A percentile compares a stretch with the other conserved stretches of the same genome.
phyloP scores from a whole-genome alignment of 2,113 vertebrate genomes.

The Etheostoma cragini region DNA sequence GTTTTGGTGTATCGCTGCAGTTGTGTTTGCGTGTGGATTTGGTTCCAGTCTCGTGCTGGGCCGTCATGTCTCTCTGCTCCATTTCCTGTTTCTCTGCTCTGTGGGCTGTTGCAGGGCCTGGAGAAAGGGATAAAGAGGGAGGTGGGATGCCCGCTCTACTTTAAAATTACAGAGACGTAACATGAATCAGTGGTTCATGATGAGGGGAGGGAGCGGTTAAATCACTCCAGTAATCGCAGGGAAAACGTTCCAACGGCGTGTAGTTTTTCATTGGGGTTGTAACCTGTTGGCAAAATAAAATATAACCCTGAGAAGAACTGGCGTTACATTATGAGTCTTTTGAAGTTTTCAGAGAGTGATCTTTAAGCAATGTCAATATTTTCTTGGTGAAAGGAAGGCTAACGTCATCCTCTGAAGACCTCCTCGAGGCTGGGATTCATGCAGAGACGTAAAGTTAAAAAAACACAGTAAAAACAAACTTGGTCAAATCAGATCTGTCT shows the following conservation, averaged over 20 bases:
- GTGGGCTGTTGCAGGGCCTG: conserved; percentile 47
- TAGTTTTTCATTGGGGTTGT: not conserved
- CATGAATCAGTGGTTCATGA: conserved; percentile 41
- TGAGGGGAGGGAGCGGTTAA: conserved; percentile 26
- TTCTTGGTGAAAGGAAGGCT: conserved; percentile 6
- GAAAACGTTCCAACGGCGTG: not conserved
- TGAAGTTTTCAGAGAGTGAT: conserved; percentile 8
- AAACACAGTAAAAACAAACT: not conserved
- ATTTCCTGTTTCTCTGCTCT: conserved; percentile 66
- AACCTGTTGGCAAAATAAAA: conserved; percentile 38
- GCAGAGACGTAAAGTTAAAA: not conserved
- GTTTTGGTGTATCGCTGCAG: conserved; percentile 41
- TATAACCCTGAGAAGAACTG: not conserved
- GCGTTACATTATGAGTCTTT: conserved; percentile 4
- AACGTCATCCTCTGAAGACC: not conserved
- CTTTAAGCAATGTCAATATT: conserved; percentile 22
- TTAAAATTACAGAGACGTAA: conserved; percentile 45
- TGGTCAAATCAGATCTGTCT: not conserved
- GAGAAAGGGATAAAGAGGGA: conserved; percentile 39
- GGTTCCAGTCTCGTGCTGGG: conserved; percentile 73
- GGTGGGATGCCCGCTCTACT: conserved; percentile 20
- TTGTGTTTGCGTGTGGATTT: conserved; percentile 47
- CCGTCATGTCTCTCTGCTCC: conserved; percentile 68
- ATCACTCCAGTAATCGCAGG: conserved; percentile 12
- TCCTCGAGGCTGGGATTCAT: not conserved